Evolutionary conservation across 2,113 vertebrate species (phyloP).

Genomic region (Lophotis ruficrista): DNA sequence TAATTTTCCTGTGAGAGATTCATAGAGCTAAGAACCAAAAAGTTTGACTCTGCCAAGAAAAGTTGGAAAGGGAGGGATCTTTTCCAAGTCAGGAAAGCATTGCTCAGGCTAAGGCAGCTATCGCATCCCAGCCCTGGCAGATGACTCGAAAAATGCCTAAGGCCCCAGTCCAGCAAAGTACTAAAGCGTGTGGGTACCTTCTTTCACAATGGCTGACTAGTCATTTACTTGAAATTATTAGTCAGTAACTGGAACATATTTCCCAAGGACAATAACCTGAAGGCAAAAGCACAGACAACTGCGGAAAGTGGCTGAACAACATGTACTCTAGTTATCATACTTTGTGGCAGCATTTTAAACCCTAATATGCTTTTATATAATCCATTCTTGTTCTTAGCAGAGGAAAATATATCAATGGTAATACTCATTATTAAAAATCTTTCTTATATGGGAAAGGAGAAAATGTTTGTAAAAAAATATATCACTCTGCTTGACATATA

Average conservation of each 20-base stretch:
- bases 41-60: not conserved
- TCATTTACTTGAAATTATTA: not conserved
- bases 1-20: not conserved
- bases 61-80: not conserved
- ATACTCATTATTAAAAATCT: not conserved
- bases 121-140: not conserved
- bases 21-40: not conserved
- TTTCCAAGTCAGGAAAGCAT: not conserved
- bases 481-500: not conserved
- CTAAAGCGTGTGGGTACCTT: not conserved
- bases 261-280: not conserved
- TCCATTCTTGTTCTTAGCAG: not conserved
- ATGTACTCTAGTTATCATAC: not conserved
- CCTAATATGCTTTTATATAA: not conserved
- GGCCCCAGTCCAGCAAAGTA: not conserved
- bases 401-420: not conserved
- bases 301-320: not conserved
- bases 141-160: not conserved
- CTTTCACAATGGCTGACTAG: not conserved
- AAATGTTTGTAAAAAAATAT: not conserved
- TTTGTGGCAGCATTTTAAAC: not conserved
- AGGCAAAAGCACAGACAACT: not conserved
- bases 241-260: not conserved
- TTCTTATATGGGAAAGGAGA: not conserved
- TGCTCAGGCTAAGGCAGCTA: not conserved